phyloP scores from a whole-genome alignment of 2,888 invertebrate genomes.

The Mesodorylaimus sp. region DNA sequence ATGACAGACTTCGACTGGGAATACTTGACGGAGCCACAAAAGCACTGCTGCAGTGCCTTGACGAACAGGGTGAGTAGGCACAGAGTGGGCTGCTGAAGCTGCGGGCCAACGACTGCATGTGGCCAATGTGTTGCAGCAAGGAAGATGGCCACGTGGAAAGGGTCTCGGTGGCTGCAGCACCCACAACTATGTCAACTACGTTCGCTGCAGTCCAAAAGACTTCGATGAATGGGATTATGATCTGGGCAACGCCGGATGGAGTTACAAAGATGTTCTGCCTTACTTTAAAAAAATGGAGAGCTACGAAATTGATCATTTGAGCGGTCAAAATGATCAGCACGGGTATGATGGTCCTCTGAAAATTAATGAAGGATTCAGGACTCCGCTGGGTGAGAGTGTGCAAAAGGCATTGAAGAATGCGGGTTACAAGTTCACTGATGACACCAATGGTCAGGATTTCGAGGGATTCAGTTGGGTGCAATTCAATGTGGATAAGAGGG shows the following conservation, averaged over 20 bases:
- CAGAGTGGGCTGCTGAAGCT: too few species aligned
- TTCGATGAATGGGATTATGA: slow-evolving; percentile 25
- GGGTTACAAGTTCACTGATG: too few species aligned
- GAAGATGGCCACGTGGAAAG: slow-evolving; percentile 23
- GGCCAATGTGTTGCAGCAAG: slow-evolving; percentile 18
- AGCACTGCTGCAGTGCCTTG: slow-evolving; percentile 15
- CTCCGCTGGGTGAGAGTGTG: too few species aligned
- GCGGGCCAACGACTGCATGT: too few species aligned
- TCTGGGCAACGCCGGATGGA: slow-evolving; percentile 19
- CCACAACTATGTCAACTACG: slow-evolving; percentile 24
- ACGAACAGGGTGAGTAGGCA: slow-evolving; percentile 17
- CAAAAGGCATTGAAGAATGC: too few species aligned
- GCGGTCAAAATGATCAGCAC: too few species aligned
- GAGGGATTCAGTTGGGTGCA: too few species aligned
- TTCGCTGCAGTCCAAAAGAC: slow-evolving; percentile 20
- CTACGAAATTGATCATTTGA: neutral
- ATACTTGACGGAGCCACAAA: slow-evolving; percentile 21
- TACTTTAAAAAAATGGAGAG: slow-evolving; percentile 22
- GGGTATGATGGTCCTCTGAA: too few species aligned
- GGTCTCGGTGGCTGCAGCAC: slow-evolving; percentile 26
- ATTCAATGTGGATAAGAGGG: too few species aligned
- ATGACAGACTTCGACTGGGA: slow-evolving; percentile 20
- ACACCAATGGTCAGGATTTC: too few species aligned
- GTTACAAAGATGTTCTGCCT: slow-evolving; percentile 23
- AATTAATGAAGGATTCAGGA: too few species aligned